Percentiles rank a stretch among this genome's conserved stretches.
phyloP scores from a whole-genome alignment of 2,113 vertebrate species.

The Ophiodon elongatus region DNA sequence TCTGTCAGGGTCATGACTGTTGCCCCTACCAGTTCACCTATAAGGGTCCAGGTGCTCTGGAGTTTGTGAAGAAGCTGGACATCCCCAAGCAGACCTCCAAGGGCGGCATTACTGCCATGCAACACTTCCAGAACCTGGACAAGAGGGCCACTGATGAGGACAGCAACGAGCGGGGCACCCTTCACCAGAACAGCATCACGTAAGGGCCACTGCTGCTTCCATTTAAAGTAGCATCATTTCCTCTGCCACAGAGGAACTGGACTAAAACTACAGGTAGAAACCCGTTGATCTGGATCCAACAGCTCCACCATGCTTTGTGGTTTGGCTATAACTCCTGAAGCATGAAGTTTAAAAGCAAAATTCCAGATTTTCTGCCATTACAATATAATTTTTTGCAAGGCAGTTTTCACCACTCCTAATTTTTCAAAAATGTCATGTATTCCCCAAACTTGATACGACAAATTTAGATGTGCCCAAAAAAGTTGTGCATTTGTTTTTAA shows the following conservation, averaged over 20 bases:
- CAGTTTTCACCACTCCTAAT: not conserved
- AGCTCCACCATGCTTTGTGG: not conserved
- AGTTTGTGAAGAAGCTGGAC: constrained; percentile 83
- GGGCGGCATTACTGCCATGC: constrained; percentile 82
- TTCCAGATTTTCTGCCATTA: not conserved
- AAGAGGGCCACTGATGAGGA: constrained; percentile 84
- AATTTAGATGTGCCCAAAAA: not conserved
- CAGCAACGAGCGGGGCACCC: constrained; percentile 69
- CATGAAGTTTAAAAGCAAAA: not conserved
- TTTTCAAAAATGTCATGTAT: not conserved
- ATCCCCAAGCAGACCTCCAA: constrained; percentile 81
- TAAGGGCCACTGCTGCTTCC: constrained; percentile 27
- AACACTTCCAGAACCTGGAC: constrained; percentile 87
- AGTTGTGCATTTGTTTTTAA: not conserved
- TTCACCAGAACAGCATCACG: constrained; percentile 85
- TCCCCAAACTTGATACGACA: not conserved
- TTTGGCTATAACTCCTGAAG: not conserved
- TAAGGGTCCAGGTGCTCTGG: constrained; percentile 72
- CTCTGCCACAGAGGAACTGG: not conserved
- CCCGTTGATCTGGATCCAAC: not conserved
- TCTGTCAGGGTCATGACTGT: constrained; percentile 84
- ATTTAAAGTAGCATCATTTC: not conserved
- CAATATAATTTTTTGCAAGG: not conserved
- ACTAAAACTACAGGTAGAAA: not conserved
- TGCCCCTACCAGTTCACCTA: constrained; percentile 85